These are phyloP conservation scores for Sturmia bella DNA, from an alignment of 2,888 invertebrate species.

Conservation along the genomic window DNA sequence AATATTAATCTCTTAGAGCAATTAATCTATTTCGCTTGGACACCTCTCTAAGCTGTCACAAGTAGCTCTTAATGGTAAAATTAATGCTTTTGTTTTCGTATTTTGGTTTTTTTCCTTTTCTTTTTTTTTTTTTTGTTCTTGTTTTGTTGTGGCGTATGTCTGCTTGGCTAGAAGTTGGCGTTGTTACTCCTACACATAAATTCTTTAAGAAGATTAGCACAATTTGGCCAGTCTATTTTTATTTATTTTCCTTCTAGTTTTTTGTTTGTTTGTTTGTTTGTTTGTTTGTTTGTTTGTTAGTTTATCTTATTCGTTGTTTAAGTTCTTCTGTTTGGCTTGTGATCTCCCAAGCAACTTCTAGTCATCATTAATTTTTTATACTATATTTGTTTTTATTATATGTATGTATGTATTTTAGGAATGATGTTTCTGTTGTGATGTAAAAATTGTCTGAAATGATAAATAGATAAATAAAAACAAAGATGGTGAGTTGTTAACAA, in stretches of 20 bases:
- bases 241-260: constrained; percentile 38
- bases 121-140: background rate
- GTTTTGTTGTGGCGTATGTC: constrained; percentile 36
- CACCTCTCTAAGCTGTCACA: constrained; percentile 15
- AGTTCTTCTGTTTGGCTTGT: constrained; percentile 23
- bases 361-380: background rate
- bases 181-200: constrained; percentile 65
- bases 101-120: no score
- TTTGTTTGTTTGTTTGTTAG: constrained; percentile 13
- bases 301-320: constrained; percentile 24
- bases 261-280: constrained; percentile 21
- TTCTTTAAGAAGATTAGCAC: constrained; percentile 66
- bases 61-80: constrained; percentile 20
- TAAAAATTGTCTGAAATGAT: constrained; percentile 58
- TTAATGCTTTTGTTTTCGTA: no score
- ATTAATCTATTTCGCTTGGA: background rate
- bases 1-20: background rate
- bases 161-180: constrained; percentile 44
- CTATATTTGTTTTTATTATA: constrained; percentile 25
- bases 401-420: no score
- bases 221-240: constrained; percentile 54
- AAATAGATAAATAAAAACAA: constrained; percentile 6
- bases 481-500: constrained; percentile 2
- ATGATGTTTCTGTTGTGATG: constrained; percentile 60
- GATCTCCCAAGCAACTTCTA: constrained; percentile 23